Percentiles rank a stretch among this genome's conserved stretches.
Conservation (phyloP, 2,113 vertebrate genomes). For the Sinocyclocheilus maitianheensis region DNA sequence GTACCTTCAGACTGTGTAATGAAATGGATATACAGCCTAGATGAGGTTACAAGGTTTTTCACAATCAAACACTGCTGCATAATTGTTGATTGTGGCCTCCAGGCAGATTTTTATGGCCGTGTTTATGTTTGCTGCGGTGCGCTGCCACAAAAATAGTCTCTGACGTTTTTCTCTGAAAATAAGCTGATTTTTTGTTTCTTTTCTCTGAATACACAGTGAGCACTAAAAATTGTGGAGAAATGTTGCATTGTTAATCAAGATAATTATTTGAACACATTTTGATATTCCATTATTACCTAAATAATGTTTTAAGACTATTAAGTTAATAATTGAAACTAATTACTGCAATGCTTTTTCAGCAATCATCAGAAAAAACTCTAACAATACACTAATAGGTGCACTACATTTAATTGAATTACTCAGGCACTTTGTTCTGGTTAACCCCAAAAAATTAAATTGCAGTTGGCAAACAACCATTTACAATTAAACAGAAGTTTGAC, state of each 20-base stretch:
- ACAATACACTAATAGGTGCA: not conserved
- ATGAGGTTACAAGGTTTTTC: slow-evolving; percentile 42
- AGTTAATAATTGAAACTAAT: not conserved
- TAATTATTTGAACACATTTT: slow-evolving; percentile 1
- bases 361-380: not conserved
- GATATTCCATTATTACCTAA: not conserved
- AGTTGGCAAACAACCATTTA: slow-evolving; percentile 29
- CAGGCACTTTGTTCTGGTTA: slow-evolving; percentile 33
- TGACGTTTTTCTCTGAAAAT: slow-evolving; percentile 73
- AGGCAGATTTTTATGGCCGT: slow-evolving; percentile 74
- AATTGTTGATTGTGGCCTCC: slow-evolving; percentile 65
- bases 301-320: not conserved
- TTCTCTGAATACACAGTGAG: slow-evolving; percentile 50
- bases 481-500: slow-evolving; percentile 30
- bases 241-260: not conserved
- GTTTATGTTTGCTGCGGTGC: slow-evolving; percentile 73
- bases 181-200: slow-evolving; percentile 62
- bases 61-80: slow-evolving; percentile 42
- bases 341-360: not conserved
- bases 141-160: slow-evolving; percentile 69
- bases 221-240: slow-evolving; percentile 21
- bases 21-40: slow-evolving; percentile 42
- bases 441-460: slow-evolving; percentile 8
- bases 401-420: not conserved
- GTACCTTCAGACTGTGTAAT: slow-evolving; percentile 44